phyloP scores from a whole-genome alignment of 2,888 invertebrate species.

The Dyspetes luteomarginatus region DNA sequence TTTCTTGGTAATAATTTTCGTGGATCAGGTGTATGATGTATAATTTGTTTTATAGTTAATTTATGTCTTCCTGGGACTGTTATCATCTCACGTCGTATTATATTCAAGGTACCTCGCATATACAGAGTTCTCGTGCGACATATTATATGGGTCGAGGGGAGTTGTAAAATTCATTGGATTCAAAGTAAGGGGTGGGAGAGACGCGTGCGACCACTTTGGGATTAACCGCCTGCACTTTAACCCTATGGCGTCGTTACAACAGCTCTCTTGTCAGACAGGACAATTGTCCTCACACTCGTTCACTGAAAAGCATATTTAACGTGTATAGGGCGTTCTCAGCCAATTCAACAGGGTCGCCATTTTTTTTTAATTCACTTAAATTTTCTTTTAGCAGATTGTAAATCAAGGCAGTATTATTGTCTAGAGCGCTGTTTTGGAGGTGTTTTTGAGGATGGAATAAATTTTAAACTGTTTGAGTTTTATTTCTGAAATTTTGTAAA shows the following conservation, averaged over 20 bases:
- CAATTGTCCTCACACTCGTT: constrained; percentile 32
- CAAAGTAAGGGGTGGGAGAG: background rate
- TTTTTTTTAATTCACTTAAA: background rate
- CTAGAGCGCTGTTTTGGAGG: too few relatives aligned
- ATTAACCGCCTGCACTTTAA: constrained; percentile 61
- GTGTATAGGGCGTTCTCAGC: background rate
- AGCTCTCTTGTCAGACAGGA: constrained; percentile 12
- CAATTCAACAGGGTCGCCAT: too few relatives aligned
- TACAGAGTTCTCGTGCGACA: background rate
- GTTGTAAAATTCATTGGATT: constrained; percentile 53
- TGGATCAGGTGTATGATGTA: background rate
- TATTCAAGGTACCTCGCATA: background rate
- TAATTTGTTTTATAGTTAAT: constrained; percentile 1
- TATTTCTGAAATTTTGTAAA: too few relatives aligned
- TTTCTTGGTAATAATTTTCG: constrained; percentile 10
- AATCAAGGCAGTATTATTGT: too few relatives aligned
- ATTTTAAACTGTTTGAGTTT: too few relatives aligned
- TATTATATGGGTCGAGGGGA: constrained; percentile 23
- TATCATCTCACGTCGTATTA: constrained; percentile 7
- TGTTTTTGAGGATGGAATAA: too few relatives aligned
- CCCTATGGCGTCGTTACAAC: constrained; percentile 17
- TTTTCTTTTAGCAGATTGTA: background rate
- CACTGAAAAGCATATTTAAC: background rate
- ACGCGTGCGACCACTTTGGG: constrained; percentile 58
- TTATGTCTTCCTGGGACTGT: constrained; percentile 1